Base-by-base conservation (phyloP, 2,113 vertebrate species). In the Grantiella picta region DNA sequence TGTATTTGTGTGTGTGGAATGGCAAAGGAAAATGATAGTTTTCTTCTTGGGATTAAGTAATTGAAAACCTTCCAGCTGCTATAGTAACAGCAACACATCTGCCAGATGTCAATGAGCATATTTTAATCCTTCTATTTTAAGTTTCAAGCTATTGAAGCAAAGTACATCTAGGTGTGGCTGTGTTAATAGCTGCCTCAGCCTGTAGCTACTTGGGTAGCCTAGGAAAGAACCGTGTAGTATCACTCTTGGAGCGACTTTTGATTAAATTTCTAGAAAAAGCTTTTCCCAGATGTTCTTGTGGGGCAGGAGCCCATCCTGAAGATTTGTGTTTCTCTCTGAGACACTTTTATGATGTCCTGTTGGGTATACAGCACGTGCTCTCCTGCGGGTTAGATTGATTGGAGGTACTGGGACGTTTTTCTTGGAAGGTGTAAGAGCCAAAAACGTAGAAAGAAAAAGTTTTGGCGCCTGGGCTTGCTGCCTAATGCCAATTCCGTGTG, bases 401-500 rank as follows among this genome's bases (percentile, higher is more conserved):
- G 59, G 49, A 93, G 93, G 91, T 19, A 19, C 72, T 0, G 9
- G 89, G 59, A 77, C 82, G 7, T 91, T 91, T 96, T 85, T 91
- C 96, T 96, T 92, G 89, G 91, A 96, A 96, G 95, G 73, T 90
- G 56, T 44, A 77, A 1, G 66, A 96, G 95, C 91, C 97, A 96
- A 38, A 95, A 75, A 61, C n/a, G 54, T 6, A 77, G 59, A 65
- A 95, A 88, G 79, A 82, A 86, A 60, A 75, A 18, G 81, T 66
- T 93, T 42, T 27, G 66, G 86, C 76, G 60, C 35, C 31, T 45
- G 76, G 96, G 82, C 94, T 93, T 75, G 31, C 35, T 92, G 95
- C 96, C 97, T 87, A 61, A 92, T 93, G 70, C 87, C 81, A 68
- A 28, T 96, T 96, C 95, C 44, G 2, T 95, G 93, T 88, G 96